These are phyloP conservation scores for Novumbra hubbsi DNA, from an alignment of 2,797 vertebrate species.

Conservation along the genomic window DNA sequence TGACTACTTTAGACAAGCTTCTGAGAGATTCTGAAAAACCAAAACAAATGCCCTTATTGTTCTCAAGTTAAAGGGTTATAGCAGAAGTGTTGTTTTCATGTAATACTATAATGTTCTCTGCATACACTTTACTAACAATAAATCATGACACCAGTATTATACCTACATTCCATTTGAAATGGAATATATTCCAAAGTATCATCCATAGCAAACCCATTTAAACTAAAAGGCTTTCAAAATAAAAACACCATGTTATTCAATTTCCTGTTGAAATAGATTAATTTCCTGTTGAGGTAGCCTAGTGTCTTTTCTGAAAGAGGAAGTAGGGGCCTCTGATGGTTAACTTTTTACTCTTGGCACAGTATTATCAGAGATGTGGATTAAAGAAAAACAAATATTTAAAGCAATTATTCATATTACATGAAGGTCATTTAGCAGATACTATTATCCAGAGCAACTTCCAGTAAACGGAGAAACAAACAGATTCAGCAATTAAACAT, in stretches of 20 bases:
- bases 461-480: not conserved
- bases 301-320: not conserved
- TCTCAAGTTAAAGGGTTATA: too few species aligned
- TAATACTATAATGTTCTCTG: too few species aligned
- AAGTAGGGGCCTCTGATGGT: not conserved
- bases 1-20: too few species aligned
- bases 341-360: not conserved
- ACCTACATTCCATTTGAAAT: too few species aligned
- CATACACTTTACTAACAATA: too few species aligned
- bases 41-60: too few species aligned
- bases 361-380: not conserved
- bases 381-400: not conserved
- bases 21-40: too few species aligned
- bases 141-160: too few species aligned
- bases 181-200: too few species aligned
- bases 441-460: too few species aligned
- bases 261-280: not conserved
- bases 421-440: too few species aligned
- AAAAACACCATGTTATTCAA: not conserved
- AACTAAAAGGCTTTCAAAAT: not conserved
- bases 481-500: not conserved
- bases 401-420: not conserved
- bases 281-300: slow-evolving; percentile 6
- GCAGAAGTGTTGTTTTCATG: too few species aligned
- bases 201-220: not conserved